Conservation (phyloP, 2,888 invertebrate species). For the Abscondita cerata region DNA sequence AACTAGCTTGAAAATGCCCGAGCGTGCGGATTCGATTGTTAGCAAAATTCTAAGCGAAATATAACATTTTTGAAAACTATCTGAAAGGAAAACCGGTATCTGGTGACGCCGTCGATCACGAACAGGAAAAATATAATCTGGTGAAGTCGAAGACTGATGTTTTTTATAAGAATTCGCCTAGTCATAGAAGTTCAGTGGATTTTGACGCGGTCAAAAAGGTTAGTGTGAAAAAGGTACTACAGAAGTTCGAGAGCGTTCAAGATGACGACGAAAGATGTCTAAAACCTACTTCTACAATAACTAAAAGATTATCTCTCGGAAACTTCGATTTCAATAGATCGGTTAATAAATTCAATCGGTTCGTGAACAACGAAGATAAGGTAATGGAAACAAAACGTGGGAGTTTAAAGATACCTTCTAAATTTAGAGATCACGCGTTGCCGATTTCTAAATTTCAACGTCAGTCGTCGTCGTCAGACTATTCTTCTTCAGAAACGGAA, state of each 20-base stretch:
- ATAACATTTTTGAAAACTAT: constrained; percentile 56
- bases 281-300: constrained; percentile 8
- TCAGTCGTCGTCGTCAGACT: no score
- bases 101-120: constrained; percentile 40
- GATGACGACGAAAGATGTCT: constrained; percentile 17
- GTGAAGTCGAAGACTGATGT: constrained; percentile 55
- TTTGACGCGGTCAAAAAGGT: constrained; percentile 55
- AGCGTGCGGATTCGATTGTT: constrained; percentile 49
- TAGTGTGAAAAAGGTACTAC: constrained; percentile 55
- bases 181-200: constrained; percentile 53
- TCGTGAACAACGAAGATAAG: not conserved
- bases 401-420: not conserved
- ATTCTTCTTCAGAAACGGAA: constrained; percentile 1
- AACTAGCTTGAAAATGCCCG: constrained; percentile 50
- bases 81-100: constrained; percentile 49
- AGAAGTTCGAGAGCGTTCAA: constrained; percentile 53
- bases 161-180: constrained; percentile 44
- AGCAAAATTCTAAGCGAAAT: constrained; percentile 55
- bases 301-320: constrained; percentile 18
- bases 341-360: constrained; percentile 18
- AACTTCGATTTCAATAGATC: constrained; percentile 22
- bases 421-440: not conserved
- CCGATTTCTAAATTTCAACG: no score
- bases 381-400: not conserved
- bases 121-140: constrained; percentile 42